Evolutionary conservation across 2,888 invertebrate genomes (phyloP).

Genomic region (Callosobruchus maculatus): DNA sequence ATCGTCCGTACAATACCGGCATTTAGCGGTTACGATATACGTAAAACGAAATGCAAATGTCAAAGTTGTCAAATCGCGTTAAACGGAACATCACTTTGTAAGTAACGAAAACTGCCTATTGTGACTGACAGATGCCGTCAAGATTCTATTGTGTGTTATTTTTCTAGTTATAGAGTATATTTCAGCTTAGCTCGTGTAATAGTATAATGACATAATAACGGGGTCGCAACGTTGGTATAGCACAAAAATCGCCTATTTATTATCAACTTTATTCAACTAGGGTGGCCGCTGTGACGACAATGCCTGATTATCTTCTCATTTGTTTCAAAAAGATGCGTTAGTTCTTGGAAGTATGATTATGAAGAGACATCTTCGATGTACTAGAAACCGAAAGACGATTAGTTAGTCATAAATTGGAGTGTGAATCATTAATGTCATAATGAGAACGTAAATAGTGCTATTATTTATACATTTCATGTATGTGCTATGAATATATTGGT

Average conservation of each 20-base stretch:
- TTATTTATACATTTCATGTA: background rate
- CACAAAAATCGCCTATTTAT: background rate
- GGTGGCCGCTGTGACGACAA: background rate
- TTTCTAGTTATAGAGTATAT: too few species aligned
- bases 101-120: too few species aligned
- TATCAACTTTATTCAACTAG: background rate
- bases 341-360: background rate
- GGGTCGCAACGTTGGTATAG: too few species aligned
- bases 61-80: too few species aligned
- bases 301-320: background rate
- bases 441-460: background rate
- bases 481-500: background rate
- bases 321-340: background rate
- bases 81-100: too few species aligned
- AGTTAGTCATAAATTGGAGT: background rate
- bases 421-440: background rate
- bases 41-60: too few species aligned
- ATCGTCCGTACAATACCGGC: too few species aligned
- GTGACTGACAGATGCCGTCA: too few species aligned
- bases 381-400: background rate
- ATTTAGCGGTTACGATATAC: too few species aligned
- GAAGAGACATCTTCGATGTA: background rate
- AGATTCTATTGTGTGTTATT: too few species aligned
- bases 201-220: too few species aligned
- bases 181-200: too few species aligned